Evolutionary conservation across 2,888 invertebrate species (phyloP), one percentile per base, ranked within the genome.

Genomic region (Brachypalpus laphriformis): DNA sequence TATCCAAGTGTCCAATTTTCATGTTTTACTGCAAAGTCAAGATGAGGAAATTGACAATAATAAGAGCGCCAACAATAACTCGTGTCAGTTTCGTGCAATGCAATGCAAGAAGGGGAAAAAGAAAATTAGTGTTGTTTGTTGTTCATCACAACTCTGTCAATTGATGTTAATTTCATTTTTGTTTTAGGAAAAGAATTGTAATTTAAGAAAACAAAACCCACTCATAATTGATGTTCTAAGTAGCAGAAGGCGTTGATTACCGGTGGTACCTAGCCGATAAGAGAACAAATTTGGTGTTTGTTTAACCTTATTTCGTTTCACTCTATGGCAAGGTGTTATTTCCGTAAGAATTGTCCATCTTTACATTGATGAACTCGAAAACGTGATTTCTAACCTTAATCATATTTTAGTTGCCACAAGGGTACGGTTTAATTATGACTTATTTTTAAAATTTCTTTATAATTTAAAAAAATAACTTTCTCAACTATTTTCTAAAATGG

Each of bases 21-120:
- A 31, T 47, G 47, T 49, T 63, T 42, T 59, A 45, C 1, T n/a
- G n/a, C 7, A 28, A 37, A 57, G 22, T 11, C 22, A 18, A 40
- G 57, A 59, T 54, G 59, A 63, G 34, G 40, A 71, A 71, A 51
- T 57, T 45, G 28, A 68, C 66, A 59, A 11, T 11, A 31, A 45
- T 22, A 18, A 28, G 45, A 18, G 61, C 28, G 42, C 3, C 9
- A 61, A 42, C 61, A 11, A 11, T 28, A 61, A 42, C 16, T 42
- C 42, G 42, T 42, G 42, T 20, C 20, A 20, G 14, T 14, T 40
- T 40, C n/a, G 40, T 40, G 40, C n/a, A 47, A 18, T 1, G 16
- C 5, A 0, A 16, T 40, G n/a, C 14, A 3, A 4, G 14, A 14
- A n/a, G 4, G 7, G 37, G 3, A 7, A 37, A 42, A 6, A 16